Evolutionary conservation across 2,888 invertebrate species (phyloP).

Genomic region (Torymus aiolomorphi): DNA sequence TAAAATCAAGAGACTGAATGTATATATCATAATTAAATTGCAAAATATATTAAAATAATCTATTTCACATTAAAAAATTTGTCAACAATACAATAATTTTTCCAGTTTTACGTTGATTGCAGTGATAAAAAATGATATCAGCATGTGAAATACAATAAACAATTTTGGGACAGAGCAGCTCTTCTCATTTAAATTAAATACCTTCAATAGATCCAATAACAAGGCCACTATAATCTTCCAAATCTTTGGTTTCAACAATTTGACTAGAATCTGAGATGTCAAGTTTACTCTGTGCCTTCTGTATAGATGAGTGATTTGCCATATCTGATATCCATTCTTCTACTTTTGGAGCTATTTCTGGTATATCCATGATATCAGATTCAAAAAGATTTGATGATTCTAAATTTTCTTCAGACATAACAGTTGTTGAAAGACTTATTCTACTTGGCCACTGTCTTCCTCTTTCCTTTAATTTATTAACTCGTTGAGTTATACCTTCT

Average conservation of each 20-base stretch:
- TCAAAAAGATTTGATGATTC: slow-evolving; percentile 66
- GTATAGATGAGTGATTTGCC: slow-evolving; percentile 57
- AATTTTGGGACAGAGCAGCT: too few species aligned
- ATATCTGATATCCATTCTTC: slow-evolving; percentile 69
- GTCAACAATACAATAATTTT: too few species aligned
- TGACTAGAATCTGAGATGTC: slow-evolving; percentile 58
- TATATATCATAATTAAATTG: too few species aligned
- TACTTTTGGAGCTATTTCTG: slow-evolving; percentile 68
- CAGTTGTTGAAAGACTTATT: slow-evolving; percentile 65
- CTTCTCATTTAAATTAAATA: slow-evolving; percentile 57
- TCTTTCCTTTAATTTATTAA: slow-evolving; percentile 61
- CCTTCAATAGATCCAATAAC: slow-evolving; percentile 67
- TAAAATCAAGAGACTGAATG: too few species aligned
- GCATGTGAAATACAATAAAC: background rate
- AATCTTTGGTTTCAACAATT: slow-evolving; percentile 63
- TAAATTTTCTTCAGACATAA: slow-evolving; percentile 62
- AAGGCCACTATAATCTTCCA: slow-evolving; percentile 66
- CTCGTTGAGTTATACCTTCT: slow-evolving; percentile 73
- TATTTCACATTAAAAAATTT: too few species aligned
- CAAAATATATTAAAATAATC: too few species aligned
- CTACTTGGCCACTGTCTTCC: slow-evolving; percentile 62
- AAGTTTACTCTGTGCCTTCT: slow-evolving; percentile 54
- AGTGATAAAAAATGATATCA: too few species aligned
- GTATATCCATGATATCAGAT: slow-evolving; percentile 62
- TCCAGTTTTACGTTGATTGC: too few species aligned